A percentile compares a stretch with the other conserved stretches of the same genome.
phyloP scores from a whole-genome alignment of 2,113 vertebrate species.

The Zapornia atra region DNA sequence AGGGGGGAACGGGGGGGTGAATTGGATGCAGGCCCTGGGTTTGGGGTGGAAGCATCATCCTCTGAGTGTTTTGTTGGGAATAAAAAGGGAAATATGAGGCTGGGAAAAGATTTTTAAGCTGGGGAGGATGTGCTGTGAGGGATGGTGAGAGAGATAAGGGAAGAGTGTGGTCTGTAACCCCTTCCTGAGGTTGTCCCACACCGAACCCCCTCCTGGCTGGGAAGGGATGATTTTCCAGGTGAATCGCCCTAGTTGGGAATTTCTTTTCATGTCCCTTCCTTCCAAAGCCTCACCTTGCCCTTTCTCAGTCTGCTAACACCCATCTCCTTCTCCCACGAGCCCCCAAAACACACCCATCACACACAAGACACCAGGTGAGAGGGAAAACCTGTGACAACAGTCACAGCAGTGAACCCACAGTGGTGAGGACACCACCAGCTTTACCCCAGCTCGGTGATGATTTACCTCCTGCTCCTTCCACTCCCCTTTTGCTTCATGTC shows the following conservation, averaged over 20 bases:
- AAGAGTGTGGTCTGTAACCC: too few relatives aligned
- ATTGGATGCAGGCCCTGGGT: neutral
- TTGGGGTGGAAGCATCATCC: rapidly evolving
- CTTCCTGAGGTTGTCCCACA: neutral
- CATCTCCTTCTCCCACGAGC: neutral
- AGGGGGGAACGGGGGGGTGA: neutral
- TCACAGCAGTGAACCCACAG: rapidly evolving
- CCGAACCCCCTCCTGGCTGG: neutral
- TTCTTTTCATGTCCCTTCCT: rapidly evolving
- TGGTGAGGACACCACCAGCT: neutral
- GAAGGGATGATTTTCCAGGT: too few relatives aligned
- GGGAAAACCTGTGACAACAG: neutral
- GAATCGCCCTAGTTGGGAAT: rapidly evolving
- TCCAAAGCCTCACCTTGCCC: rapidly evolving
- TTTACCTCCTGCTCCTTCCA: neutral
- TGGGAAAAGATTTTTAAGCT: neutral
- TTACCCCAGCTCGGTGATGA: neutral
- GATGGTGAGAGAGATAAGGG: neutral
- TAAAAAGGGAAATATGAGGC: rapidly evolving
- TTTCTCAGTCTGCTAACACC: neutral
- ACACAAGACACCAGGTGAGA: neutral
- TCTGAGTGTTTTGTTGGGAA: neutral
- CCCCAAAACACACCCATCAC: rapidly evolving
- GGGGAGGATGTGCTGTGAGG: neutral
- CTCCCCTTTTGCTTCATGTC: neutral